Evolutionary conservation across 2,888 invertebrate genomes (phyloP), one percentile per base, ranked within the genome.

Genomic region (Carterocephalus palaemon): DNA sequence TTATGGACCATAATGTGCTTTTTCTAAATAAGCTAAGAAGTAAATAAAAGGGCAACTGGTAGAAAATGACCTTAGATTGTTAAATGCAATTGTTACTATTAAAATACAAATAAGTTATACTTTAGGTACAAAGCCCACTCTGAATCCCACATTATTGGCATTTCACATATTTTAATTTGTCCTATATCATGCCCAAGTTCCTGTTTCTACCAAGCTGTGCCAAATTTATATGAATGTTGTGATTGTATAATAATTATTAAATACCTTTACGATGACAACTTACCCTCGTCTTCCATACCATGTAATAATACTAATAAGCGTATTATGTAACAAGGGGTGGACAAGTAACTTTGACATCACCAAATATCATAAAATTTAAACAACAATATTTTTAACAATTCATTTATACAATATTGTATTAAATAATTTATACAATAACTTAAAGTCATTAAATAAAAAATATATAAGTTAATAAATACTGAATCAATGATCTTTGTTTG

Each of bases 221-320:
- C 84, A 84, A 83, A 73, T 67, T 67, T 70, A 65, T 62, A 62
- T 62, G 55, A 67, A 53, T 51, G 53, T 55, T 57, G 53, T 58
- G 49, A 48, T 46, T 46, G 38, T 51, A 50, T 59, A 56, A 65
- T 62, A n/a, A n/a, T n/a, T n/a, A n/a, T n/a, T n/a, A 61, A 31
- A 41, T 41, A 63, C 70, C 70, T 69, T 60, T 52, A 37, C 22
- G 26, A 36, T 64, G 32, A 68, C 56, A 60, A 74, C 62, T 69
- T 63, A 68, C 75, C 80, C 80, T 75, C 64, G 82, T 84, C 85
- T 85, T 83, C 84, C 84, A 79, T 76, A 77, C 67, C 59, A 69
- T 70, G 29, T 64, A 68, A 62, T 70, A 68, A 66, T 59, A 54
- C 55, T 53, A 57, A 55, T 59, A 60, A 54, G 55, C 56, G 56